Percentiles rank a stretch among this genome's conserved stretches.
phyloP scores from a whole-genome alignment of 1,140 invertebrate genomes.

The Drosophila rufa region DNA sequence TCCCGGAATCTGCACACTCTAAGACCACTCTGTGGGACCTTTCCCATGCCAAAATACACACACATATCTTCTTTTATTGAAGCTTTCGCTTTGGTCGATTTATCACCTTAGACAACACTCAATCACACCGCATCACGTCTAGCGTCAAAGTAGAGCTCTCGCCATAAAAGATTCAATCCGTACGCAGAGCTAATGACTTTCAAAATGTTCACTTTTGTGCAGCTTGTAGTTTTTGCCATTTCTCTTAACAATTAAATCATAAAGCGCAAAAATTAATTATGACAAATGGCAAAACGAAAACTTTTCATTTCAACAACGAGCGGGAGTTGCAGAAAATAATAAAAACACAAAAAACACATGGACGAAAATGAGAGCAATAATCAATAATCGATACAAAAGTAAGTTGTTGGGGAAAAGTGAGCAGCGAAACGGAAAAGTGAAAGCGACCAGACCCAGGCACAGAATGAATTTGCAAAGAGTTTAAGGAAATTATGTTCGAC shows the following conservation, averaged over 20 bases:
- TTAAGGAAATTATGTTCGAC: constrained; percentile 61
- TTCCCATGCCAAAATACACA: constrained; percentile 2
- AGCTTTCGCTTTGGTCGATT: constrained; percentile 66
- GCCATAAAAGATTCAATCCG: constrained; percentile 51
- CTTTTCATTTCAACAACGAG: constrained; percentile 62
- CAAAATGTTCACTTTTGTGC: constrained; percentile 43
- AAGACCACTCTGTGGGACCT: not conserved
- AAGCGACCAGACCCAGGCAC: constrained; percentile 49
- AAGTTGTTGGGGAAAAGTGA: constrained; percentile 70
- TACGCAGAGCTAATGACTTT: constrained; percentile 52
- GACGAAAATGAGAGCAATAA: constrained; percentile 62
- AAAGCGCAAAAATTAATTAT: constrained; percentile 76
- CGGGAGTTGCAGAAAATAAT: constrained; percentile 4
- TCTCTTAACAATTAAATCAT: constrained; percentile 63
- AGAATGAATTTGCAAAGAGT: constrained; percentile 51
- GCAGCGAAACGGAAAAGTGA: constrained; percentile 70
- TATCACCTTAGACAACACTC: constrained; percentile 49
- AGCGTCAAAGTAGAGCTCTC: constrained; percentile 48
- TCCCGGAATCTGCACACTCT: not conserved
- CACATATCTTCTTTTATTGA: constrained; percentile 26
- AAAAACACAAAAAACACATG: constrained; percentile 20
- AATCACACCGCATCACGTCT: constrained; percentile 47
- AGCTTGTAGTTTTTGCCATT: constrained; percentile 33
- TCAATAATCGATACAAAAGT: constrained; percentile 74
- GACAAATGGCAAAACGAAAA: constrained; percentile 73